A percentile compares a stretch with the other conserved stretches of the same genome.
Evolutionary conservation across 2,888 invertebrate species (phyloP).

Genomic region (Patella caerulea): DNA sequence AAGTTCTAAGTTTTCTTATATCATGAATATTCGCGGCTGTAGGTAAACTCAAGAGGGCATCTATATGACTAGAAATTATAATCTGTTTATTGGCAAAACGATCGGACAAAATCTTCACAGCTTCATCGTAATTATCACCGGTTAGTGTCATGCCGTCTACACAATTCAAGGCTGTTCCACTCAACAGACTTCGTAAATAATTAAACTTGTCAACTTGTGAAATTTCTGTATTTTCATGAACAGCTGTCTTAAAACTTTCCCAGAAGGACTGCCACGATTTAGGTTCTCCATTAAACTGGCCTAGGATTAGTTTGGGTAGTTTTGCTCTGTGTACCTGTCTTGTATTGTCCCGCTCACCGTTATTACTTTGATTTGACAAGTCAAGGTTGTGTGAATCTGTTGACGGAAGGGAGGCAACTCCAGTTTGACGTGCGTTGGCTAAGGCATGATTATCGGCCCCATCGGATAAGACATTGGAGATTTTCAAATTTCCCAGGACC

Average conservation of each 20-base stretch:
- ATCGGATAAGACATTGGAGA: no score
- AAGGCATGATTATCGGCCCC: no score
- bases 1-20: background rate
- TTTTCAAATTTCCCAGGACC: no score
- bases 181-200: background rate
- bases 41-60: background rate
- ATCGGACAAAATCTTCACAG: background rate
- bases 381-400: no score
- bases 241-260: background rate
- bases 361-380: no score
- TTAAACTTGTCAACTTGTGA: background rate
- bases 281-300: background rate
- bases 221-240: background rate
- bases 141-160: background rate
- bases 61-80: background rate
- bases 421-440: no score
- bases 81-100: constrained; percentile 5
- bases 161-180: background rate
- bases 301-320: background rate
- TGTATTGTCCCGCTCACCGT: no score
- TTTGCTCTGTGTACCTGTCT: background rate
- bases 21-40: background rate
- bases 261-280: background rate
- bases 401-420: no score
- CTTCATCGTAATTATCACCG: constrained; percentile 1